Base-by-base conservation (phyloP, 2,797 vertebrate genomes). In the Erethizon dorsatum region DNA sequence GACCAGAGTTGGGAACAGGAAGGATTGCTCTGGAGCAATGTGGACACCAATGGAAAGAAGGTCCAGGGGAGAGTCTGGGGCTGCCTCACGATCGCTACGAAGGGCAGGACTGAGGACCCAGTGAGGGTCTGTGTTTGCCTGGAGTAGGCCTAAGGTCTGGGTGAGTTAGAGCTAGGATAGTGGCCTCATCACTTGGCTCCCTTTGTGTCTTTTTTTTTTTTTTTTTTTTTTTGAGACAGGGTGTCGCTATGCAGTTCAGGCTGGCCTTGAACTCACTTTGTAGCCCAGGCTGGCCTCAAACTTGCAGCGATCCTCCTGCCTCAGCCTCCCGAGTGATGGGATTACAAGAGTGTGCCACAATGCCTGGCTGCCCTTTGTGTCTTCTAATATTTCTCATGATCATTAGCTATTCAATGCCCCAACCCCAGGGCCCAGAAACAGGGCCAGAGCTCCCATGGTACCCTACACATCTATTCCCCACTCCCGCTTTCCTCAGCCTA, bases 391-490 rank as follows among this genome's bases (percentile, higher is more conserved):
- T 50, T 89, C n/a, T 52, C 5, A 7, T 28, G 13, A 57, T 57
- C 24, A 2, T 33, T 50, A 57, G 50, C 41, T 20, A 7, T 63
- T 88, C 41, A 13, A 33, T 56, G 61, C 22, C 15, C 59, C 79
- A 20, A n/a, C 57, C 56, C 5, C 11, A n/a, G 7, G 17, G 33
- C 52, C 57, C 3, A 0, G 93, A 83, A 79, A 24, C 5, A 24
- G 71, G 37, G 37, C 41, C 67, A 31, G 47, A 52, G 45, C 24
- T 57, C 57, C 7, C 0, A 0, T 2, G 12, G 13, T 0, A 0
- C 47, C 69, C 83, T 75, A 22, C 65, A 37, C 24, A 54, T 57
- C 80, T 47, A 3, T 17, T 63, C 52, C 65, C 63, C 7, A 14
- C 31, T 24, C 6, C 9, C 0, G 2, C 10, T 71, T 61, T 37